phyloP scores from a whole-genome alignment of 2,888 invertebrate species.

The Agrotis clavis region DNA sequence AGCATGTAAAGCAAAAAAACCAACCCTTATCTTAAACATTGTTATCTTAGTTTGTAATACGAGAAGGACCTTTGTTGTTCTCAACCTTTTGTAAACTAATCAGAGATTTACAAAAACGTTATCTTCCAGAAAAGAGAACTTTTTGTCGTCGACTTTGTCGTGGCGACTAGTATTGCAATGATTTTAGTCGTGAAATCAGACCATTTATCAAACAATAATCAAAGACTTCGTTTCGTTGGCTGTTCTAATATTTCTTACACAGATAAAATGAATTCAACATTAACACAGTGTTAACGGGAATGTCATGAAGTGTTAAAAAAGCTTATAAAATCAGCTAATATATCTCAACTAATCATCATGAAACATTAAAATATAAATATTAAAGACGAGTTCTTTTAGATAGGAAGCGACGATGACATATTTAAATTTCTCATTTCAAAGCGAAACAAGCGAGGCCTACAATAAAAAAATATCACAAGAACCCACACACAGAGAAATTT shows the following conservation, averaged over 20 bases:
- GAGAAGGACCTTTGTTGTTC: conserved; percentile 76
- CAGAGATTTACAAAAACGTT: conserved; percentile 33
- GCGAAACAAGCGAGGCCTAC: conserved; percentile 80
- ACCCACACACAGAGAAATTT: conserved; percentile 86
- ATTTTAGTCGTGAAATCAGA: conserved; percentile 27
- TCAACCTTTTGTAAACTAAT: conserved; percentile 42
- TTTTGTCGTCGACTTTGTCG: conserved; percentile 24
- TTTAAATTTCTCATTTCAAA: conserved; percentile 87
- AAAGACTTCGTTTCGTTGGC: conserved; percentile 42
- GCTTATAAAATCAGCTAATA: conserved; percentile 70
- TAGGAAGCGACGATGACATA: conserved; percentile 89
- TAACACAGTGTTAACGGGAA: conserved; percentile 75
- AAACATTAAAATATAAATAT: conserved; percentile 81
- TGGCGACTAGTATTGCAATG: conserved; percentile 10
- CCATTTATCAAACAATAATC: conserved; percentile 54
- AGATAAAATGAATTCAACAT: conserved; percentile 71
- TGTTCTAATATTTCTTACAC: conserved; percentile 64
- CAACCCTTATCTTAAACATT: conserved; percentile 70
- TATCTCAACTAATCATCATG: conserved; percentile 76
- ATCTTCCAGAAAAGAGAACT: conserved; percentile 22
- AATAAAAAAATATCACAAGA: conserved; percentile 83
- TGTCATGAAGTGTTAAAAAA: conserved; percentile 75
- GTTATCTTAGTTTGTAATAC: conserved; percentile 81
- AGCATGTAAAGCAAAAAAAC: conserved; percentile 50
- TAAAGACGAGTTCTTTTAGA: conserved; percentile 80